Percentiles rank a stretch among this genome's conserved stretches.
phyloP scores from a whole-genome alignment of 2,113 vertebrate species.

The Lutjanus erythropterus region DNA sequence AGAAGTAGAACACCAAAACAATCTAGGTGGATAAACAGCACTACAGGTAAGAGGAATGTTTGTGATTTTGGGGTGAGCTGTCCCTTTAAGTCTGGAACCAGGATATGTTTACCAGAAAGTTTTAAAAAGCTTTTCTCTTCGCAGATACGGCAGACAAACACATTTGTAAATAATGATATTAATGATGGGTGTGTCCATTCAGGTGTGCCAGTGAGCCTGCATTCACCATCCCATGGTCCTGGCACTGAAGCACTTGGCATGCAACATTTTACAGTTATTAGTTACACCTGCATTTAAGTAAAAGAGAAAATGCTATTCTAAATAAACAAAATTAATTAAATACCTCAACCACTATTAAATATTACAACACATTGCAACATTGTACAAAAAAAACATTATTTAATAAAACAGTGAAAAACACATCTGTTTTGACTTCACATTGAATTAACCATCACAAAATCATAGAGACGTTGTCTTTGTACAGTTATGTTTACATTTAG shows the following conservation, averaged over 20 bases:
- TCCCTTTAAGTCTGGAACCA: no score
- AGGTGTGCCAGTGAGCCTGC: neutral
- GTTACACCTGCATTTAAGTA: neutral
- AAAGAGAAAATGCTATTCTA: no score
- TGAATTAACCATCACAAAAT: slow-evolving; percentile 49
- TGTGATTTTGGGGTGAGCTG: no score
- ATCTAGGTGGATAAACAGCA: no score
- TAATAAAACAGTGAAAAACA: slow-evolving; percentile 66
- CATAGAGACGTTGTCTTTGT: slow-evolving; percentile 33
- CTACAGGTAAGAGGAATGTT: no score
- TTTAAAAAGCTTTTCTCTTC: no score
- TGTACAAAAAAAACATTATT: slow-evolving; percentile 66
- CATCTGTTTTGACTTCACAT: slow-evolving; percentile 6
- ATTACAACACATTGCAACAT: slow-evolving; percentile 27
- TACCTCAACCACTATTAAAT: no score
- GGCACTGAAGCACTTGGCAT: no score
- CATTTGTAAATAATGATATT: neutral
- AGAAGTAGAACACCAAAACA: no score
- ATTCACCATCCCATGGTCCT: neutral
- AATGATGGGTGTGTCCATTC: neutral
- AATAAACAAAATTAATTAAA: no score
- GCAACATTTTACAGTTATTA: neutral
- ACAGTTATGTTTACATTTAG: slow-evolving; percentile 33
- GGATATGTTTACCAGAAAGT: no score
- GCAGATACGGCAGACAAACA: no score